phyloP scores from a whole-genome alignment of 2,113 vertebrate species.

The Dasyornis broadbenti region DNA sequence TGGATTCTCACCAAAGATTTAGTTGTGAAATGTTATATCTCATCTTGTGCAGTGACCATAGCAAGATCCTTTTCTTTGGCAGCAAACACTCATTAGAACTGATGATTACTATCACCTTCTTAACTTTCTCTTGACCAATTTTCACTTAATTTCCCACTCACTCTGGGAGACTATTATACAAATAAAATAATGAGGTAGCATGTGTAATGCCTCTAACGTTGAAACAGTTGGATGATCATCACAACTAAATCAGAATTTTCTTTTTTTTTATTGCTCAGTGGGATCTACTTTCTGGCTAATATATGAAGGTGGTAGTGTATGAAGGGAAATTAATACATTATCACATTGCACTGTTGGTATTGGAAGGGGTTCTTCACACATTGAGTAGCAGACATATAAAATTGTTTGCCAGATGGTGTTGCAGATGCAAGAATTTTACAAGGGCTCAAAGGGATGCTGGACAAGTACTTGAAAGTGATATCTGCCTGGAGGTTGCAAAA shows the following conservation, averaged over 20 bases:
- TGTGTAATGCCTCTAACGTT: not conserved
- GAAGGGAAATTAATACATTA: not conserved
- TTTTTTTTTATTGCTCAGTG: not conserved
- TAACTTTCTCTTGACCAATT: not conserved
- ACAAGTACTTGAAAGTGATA: constrained; percentile 33
- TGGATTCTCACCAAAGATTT: not conserved
- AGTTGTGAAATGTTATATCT: not conserved
- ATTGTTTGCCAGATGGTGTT: constrained; percentile 4
- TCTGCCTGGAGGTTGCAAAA: not conserved
- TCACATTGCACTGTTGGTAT: not conserved
- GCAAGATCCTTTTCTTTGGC: not conserved
- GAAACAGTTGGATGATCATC: not conserved
- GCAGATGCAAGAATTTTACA: constrained; percentile 14
- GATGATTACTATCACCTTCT: not conserved
- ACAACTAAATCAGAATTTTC: not conserved
- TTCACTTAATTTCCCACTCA: not conserved
- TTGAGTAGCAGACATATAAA: not conserved
- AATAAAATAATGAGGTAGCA: not conserved
- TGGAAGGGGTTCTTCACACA: not conserved
- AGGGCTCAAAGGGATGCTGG: not conserved
- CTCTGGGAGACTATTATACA: not conserved
- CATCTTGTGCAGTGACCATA: not conserved
- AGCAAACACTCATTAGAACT: not conserved
- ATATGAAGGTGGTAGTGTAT: not conserved
- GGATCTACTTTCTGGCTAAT: not conserved